Conservation (phyloP, 2,888 invertebrate species). For the Pachliopta kotzebuea region DNA sequence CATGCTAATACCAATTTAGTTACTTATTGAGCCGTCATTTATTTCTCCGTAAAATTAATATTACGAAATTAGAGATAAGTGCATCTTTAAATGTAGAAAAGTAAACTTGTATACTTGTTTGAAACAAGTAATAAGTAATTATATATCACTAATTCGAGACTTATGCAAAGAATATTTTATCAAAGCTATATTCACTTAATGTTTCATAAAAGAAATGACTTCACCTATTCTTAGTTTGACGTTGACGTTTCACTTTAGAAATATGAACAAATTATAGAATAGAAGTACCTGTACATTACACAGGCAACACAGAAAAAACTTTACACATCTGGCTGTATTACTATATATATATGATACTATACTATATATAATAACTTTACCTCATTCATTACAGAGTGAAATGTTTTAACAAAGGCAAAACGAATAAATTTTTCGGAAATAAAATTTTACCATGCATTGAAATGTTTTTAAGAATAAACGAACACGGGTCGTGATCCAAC, state of each 20-base stretch:
- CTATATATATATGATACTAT: too few species aligned
- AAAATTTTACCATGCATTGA: too few species aligned
- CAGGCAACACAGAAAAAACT: background rate
- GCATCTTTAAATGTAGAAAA: background rate
- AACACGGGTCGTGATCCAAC: too few species aligned
- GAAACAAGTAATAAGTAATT: background rate
- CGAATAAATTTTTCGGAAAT: too few species aligned
- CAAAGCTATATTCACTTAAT: background rate
- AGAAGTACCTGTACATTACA: background rate
- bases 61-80: background rate
- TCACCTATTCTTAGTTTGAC: slow-evolving; percentile 16
- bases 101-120: background rate
- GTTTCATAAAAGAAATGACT: slow-evolving; percentile 18
- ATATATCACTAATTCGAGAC: background rate
- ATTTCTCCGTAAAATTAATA: background rate
- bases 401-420: background rate
- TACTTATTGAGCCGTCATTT: slow-evolving; percentile 4
- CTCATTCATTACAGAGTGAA: background rate
- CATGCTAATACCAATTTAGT: slow-evolving; percentile 20
- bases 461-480: too few species aligned
- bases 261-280: background rate
- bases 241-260: slow-evolving; percentile 7
- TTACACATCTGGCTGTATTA: background rate
- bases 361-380: background rate
- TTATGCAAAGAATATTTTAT: background rate